Evolutionary conservation across 2,113 vertebrate genomes (phyloP).

Genomic region (Cyanoramphus novaezelandiae): DNA sequence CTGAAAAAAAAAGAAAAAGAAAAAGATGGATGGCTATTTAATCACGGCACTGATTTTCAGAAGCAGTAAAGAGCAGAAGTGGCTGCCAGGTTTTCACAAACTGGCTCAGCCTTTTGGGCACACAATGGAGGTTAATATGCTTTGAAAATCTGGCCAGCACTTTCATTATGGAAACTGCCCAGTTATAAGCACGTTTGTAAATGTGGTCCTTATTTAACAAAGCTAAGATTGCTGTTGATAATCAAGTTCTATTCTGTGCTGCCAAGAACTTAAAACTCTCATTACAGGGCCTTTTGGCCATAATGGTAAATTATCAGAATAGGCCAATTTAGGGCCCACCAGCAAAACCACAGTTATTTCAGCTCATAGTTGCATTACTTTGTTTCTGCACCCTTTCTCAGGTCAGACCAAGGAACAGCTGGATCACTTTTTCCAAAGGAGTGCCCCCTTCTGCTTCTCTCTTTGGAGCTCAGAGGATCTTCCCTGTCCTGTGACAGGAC

Average conservation of each 20-base stretch:
- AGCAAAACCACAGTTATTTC: not conserved
- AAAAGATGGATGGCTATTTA: not conserved
- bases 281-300: not conserved
- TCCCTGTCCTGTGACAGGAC: not conserved
- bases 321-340: not conserved
- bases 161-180: constrained; percentile 2
- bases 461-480: rapidly evolving
- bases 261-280: not conserved
- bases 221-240: not conserved
- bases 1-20: not conserved
- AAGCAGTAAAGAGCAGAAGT: not conserved
- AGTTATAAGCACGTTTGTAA: not conserved
- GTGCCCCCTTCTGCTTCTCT: not conserved
- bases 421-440: not conserved
- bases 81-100: constrained; percentile 8
- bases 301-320: not conserved
- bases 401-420: not conserved
- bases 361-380: not conserved
- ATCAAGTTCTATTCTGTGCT: not conserved
- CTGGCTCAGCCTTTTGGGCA: not conserved
- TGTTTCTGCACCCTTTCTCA: not conserved
- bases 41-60: not conserved
- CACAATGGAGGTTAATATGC: not conserved
- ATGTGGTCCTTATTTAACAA: constrained; percentile 16
- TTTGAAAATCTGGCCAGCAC: not conserved